Percentiles rank a stretch among this genome's conserved stretches.
Conservation (phyloP, 2,888 invertebrate species). For the Philaethria dido region DNA sequence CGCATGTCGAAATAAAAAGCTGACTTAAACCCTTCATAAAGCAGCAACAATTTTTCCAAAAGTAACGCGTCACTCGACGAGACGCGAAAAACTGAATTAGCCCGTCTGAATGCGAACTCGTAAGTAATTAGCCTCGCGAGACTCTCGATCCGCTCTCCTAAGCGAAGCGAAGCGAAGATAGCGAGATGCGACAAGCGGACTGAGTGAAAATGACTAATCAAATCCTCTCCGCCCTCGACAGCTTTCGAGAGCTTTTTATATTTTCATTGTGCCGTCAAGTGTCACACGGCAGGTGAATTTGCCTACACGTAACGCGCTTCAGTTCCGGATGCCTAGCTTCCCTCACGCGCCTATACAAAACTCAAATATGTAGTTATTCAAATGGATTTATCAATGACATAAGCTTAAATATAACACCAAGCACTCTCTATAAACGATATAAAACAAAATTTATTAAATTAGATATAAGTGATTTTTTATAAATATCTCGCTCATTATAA, state of each 20-base stretch:
- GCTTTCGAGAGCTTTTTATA: slow-evolving; percentile 77
- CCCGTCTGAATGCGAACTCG: slow-evolving; percentile 78
- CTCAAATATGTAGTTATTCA: slow-evolving; percentile 12
- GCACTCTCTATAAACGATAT: background rate
- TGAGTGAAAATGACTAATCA: slow-evolving; percentile 82
- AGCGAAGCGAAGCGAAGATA: slow-evolving; percentile 79
- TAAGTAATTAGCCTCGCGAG: slow-evolving; percentile 83
- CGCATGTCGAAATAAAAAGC: slow-evolving; percentile 43
- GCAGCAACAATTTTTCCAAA: slow-evolving; percentile 52
- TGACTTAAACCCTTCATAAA: slow-evolving; percentile 42
- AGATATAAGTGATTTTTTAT: background rate
- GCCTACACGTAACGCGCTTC: slow-evolving; percentile 49
- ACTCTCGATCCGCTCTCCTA: slow-evolving; percentile 79
- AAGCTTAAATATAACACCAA: background rate
- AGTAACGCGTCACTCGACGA: slow-evolving; percentile 67
- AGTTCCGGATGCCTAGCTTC: slow-evolving; percentile 34
- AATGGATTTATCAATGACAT: slow-evolving; percentile 15
- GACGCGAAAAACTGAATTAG: slow-evolving; percentile 79
- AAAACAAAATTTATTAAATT: background rate
- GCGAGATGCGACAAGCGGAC: slow-evolving; percentile 66
- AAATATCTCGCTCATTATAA: too few species aligned
- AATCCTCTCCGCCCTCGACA: slow-evolving; percentile 79
- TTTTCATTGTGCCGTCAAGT: slow-evolving; percentile 79
- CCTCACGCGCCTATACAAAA: slow-evolving; percentile 18
- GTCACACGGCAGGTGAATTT: slow-evolving; percentile 65